These are phyloP conservation scores for Boloria euphrosyne DNA, from an alignment of 2,888 invertebrate genomes.

Conservation along the genomic window DNA sequence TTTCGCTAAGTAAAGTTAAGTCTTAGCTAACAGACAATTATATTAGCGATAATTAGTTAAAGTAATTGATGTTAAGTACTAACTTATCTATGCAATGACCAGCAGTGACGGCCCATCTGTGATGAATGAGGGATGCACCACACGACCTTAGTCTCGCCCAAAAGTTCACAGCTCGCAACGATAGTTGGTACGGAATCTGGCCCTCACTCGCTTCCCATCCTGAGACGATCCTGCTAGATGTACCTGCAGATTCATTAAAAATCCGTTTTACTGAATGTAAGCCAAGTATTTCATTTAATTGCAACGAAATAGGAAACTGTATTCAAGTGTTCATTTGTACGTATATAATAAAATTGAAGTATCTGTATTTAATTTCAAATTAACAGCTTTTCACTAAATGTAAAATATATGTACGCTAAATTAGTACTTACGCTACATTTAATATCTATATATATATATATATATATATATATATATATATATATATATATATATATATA, in stretches of 20 bases:
- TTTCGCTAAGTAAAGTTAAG: not conserved
- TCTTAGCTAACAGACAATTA: not conserved
- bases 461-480: no score
- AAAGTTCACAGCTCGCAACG: not conserved
- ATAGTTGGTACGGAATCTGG: slow-evolving; percentile 18
- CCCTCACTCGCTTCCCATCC: slow-evolving; percentile 18
- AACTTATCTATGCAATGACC: slow-evolving; percentile 14
- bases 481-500: no score
- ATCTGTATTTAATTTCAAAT: no score
- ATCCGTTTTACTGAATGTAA: no score
- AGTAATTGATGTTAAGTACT: not conserved
- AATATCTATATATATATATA: no score
- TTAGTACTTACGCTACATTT: no score
- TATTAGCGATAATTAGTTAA: not conserved
- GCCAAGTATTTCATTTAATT: no score
- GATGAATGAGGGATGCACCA: slow-evolving; percentile 14
- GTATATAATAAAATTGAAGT: no score
- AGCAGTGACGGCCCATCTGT: slow-evolving; percentile 13
- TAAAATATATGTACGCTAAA: no score
- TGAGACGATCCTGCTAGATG: slow-evolving; percentile 13
- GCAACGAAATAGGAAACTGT: no score
- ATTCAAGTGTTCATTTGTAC: no score
- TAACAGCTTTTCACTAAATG: no score
- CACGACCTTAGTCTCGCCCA: slow-evolving; percentile 8
- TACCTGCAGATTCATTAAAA: not conserved